These are phyloP conservation scores for Phrynosoma blainvillii DNA, from an alignment of 2,113 vertebrate species.

Conservation along the genomic window DNA sequence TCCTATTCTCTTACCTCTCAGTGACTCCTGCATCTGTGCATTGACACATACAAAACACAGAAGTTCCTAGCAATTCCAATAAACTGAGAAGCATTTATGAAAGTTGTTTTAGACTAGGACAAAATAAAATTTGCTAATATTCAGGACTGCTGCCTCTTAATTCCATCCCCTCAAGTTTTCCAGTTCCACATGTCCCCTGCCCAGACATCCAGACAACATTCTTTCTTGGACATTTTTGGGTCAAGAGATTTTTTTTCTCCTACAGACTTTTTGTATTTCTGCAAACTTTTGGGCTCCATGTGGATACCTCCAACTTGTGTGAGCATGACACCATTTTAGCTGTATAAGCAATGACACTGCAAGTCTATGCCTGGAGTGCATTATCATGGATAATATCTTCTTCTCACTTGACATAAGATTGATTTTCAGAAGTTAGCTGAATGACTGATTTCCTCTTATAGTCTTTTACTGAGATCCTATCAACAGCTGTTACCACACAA, in stretches of 20 bases:
- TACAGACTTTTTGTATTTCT: background rate
- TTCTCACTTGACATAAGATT: too few relatives aligned
- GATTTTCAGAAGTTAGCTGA: background rate
- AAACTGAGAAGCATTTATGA: background rate
- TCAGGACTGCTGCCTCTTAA: background rate
- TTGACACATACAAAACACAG: background rate
- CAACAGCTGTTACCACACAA: background rate
- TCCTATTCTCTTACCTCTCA: background rate
- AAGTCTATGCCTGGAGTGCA: background rate
- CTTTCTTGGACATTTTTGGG: background rate
- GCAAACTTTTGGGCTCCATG: background rate
- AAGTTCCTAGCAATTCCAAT: background rate
- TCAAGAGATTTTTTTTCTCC: background rate
- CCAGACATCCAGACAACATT: background rate
- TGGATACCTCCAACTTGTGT: background rate
- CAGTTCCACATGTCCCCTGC: background rate
- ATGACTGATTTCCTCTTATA: background rate
- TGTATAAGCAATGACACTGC: background rate
- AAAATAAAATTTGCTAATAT: background rate
- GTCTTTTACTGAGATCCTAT: background rate
- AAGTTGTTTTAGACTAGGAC: background rate
- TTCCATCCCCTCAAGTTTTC: background rate
- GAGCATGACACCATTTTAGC: background rate
- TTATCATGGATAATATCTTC: background rate
- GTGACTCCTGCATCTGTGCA: background rate